phyloP scores from a whole-genome alignment of 2,113 vertebrate genomes.

The Callaeas wilsoni region DNA sequence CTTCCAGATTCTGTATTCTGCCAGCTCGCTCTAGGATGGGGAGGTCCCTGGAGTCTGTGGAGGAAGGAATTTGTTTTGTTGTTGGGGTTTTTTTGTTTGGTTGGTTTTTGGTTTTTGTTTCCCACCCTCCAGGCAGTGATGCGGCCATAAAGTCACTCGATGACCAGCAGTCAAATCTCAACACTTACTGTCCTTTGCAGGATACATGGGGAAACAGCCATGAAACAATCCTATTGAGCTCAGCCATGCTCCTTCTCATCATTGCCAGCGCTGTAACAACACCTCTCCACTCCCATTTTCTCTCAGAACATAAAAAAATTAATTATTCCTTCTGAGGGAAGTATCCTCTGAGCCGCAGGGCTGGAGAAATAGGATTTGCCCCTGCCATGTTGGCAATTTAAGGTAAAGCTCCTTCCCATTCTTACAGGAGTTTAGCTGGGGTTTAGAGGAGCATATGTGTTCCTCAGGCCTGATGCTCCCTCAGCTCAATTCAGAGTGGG shows the following conservation, averaged over 20 bases:
- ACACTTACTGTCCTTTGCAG: not conserved
- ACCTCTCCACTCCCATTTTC: not conserved
- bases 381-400: not conserved
- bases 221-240: not conserved
- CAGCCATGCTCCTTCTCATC: not conserved
- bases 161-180: not conserved
- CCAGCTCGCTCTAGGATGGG: not conserved
- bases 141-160: not conserved
- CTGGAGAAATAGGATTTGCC: not conserved
- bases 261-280: not conserved
- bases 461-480: not conserved
- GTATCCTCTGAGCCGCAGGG: not conserved
- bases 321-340: not conserved
- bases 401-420: not conserved
- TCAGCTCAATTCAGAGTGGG: not conserved
- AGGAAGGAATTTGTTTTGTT: not conserved
- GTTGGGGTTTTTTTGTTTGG: not conserved
- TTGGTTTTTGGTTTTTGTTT: not conserved
- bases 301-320: not conserved
- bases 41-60: not conserved
- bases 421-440: not conserved
- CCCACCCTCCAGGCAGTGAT: not conserved
- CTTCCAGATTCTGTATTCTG: not conserved
- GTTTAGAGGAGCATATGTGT: not conserved
- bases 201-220: rapidly evolving